Evolutionary conservation across 2,888 invertebrate genomes (phyloP).

Genomic region (Cryptophagus acutangulus): DNA sequence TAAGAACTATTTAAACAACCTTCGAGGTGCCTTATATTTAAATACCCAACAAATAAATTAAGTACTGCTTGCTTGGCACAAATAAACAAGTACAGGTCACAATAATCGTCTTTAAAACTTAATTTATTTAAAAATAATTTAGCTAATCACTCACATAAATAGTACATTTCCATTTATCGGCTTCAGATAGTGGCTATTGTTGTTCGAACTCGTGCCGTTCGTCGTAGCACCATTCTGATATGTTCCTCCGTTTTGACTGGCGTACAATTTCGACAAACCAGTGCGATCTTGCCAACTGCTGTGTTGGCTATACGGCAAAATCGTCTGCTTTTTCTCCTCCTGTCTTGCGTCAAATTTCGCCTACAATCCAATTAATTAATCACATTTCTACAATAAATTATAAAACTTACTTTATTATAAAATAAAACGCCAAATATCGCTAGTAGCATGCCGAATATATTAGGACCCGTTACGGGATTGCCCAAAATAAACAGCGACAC

Average conservation of each 20-base stretch:
- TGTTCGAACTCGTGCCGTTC: conserved; percentile 33
- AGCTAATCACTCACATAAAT: conserved; percentile 29
- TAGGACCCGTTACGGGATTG: conserved; percentile 85
- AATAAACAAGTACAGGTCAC: too few species aligned
- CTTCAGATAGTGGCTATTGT: conserved; percentile 36
- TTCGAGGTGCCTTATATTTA: too few species aligned
- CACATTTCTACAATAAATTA: conserved; percentile 1
- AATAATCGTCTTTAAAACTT: too few species aligned
- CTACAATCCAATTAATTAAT: conserved; percentile 41
- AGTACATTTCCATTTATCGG: conserved; percentile 40
- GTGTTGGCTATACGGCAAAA: conserved; percentile 53
- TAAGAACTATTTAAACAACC: too few species aligned
- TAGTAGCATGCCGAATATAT: conserved; percentile 84
- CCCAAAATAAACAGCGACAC: conserved; percentile 81
- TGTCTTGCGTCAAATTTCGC: conserved; percentile 66
- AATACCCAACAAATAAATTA: too few species aligned
- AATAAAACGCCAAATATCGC: conserved; percentile 85
- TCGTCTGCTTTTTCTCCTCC: conserved; percentile 49
- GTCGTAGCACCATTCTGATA: conserved; percentile 28
- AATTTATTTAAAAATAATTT: too few species aligned
- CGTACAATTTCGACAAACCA: conserved; percentile 63
- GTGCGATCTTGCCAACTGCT: conserved; percentile 54
- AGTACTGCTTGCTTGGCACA: too few species aligned
- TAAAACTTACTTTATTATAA: conserved; percentile 71
- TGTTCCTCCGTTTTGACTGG: conserved; percentile 37